phyloP scores from a whole-genome alignment of 2,797 vertebrate genomes.

The Gallinago stenura region DNA sequence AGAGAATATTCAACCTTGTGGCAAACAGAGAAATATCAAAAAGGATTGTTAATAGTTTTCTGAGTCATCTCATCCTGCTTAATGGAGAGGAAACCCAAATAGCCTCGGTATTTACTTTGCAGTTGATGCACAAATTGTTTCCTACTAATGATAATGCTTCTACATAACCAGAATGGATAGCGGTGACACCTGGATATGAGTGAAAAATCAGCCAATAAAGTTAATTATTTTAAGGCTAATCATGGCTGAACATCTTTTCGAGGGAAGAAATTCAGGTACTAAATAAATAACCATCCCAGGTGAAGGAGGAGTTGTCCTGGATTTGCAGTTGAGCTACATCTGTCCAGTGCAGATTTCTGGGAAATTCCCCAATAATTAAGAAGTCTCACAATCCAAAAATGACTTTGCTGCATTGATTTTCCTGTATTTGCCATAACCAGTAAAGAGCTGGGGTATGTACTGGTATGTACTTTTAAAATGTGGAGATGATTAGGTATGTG shows the following conservation, averaged over 20 bases:
- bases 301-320: background rate
- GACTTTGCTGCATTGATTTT: background rate
- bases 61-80: background rate
- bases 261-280: background rate
- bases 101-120: background rate
- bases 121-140: background rate
- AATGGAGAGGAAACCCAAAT: background rate
- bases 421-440: too few relatives aligned
- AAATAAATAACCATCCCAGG: background rate
- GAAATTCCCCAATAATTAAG: background rate
- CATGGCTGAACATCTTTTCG: background rate
- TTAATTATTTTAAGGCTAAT: background rate
- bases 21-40: background rate
- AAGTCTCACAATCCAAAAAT: background rate
- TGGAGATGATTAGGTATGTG: background rate
- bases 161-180: accelerated
- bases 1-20: background rate
- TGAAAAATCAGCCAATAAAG: background rate
- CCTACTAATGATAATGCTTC: background rate
- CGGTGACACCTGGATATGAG: background rate
- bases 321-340: background rate
- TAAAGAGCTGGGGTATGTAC: too few relatives aligned
- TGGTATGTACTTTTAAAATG: background rate
- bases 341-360: background rate
- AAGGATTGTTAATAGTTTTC: background rate